phyloP scores from a whole-genome alignment of 2,797 vertebrate genomes.

The Spondyliosoma cantharus region DNA sequence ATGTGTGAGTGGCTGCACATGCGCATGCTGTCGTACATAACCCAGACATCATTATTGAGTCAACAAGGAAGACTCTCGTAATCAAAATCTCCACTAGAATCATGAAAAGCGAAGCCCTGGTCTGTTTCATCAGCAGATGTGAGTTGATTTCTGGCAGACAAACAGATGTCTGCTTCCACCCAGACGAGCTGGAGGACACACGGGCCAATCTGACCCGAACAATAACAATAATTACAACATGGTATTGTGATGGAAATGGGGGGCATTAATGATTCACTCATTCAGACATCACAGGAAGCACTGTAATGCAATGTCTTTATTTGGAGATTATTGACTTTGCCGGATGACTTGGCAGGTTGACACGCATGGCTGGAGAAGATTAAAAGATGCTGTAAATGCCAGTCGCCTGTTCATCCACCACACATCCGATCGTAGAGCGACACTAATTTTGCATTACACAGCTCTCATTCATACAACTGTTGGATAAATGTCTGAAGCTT shows the following conservation, averaged over 20 bases:
- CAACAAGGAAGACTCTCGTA: constrained; percentile 39
- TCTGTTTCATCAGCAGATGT: constrained; percentile 54
- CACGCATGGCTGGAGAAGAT: constrained; percentile 26
- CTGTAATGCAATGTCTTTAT: constrained; percentile 41
- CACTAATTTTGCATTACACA: constrained; percentile 1
- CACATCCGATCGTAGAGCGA: background rate
- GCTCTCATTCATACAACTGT: constrained; percentile 5
- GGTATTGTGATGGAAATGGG: constrained; percentile 49
- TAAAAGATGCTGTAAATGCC: constrained; percentile 26
- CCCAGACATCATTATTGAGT: constrained; percentile 28
- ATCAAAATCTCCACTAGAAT: constrained; percentile 43
- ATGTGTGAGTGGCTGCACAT: background rate
- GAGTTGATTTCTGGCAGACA: constrained; percentile 58
- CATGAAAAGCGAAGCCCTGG: constrained; percentile 43
- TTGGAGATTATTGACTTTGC: constrained; percentile 46
- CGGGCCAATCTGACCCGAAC: constrained; percentile 42
- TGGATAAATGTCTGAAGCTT: constrained; percentile 7
- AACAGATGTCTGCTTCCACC: constrained; percentile 54
- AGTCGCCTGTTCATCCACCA: constrained; percentile 11
- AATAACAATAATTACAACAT: constrained; percentile 64
- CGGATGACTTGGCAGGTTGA: constrained; percentile 43
- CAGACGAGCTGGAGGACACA: constrained; percentile 41
- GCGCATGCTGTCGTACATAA: constrained; percentile 1
- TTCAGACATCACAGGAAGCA: constrained; percentile 56
- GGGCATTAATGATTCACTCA: constrained; percentile 57